Evolutionary conservation across 2,888 invertebrate species (phyloP).

Genomic region (Aporophyla nigra): DNA sequence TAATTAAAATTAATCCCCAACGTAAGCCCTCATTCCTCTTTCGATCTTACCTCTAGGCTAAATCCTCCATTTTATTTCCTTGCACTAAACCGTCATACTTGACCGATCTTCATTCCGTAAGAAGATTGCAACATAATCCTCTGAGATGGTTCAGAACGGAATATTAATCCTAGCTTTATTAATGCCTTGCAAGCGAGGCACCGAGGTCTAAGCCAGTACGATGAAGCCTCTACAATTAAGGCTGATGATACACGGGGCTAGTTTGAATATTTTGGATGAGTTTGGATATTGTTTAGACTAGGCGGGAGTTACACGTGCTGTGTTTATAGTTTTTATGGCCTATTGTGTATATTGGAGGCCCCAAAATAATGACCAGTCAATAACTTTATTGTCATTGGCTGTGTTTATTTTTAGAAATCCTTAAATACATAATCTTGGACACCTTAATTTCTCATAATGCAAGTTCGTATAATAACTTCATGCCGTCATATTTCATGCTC

Average conservation of each 20-base stretch:
- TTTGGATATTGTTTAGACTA: not conserved
- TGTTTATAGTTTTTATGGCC: not conserved
- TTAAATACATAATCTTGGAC: not conserved
- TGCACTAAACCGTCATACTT: conserved; percentile 20
- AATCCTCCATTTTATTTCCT: conserved; percentile 13
- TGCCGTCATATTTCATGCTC: not conserved
- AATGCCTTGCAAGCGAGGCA: conserved; percentile 59
- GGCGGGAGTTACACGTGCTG: not conserved
- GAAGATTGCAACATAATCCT: conserved; percentile 65
- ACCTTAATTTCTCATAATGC: not conserved
- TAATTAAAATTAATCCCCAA: not conserved
- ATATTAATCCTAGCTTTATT: conserved; percentile 67
- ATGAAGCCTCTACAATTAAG: conserved; percentile 59
- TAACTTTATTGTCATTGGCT: not conserved
- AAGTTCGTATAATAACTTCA: not conserved
- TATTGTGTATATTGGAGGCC: not conserved
- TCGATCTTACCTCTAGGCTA: not conserved
- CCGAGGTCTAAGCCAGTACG: conserved; percentile 52
- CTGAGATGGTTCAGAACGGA: conserved; percentile 61
- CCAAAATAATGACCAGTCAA: not conserved
- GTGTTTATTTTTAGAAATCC: not conserved
- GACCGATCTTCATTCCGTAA: conserved; percentile 57
- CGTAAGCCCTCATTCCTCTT: not conserved
- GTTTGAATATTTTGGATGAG: conserved; percentile 2
- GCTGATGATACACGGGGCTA: conserved; percentile 40